Base-by-base conservation (phyloP, 1,140 invertebrate species). In the Brachionus plicatilis region DNA sequence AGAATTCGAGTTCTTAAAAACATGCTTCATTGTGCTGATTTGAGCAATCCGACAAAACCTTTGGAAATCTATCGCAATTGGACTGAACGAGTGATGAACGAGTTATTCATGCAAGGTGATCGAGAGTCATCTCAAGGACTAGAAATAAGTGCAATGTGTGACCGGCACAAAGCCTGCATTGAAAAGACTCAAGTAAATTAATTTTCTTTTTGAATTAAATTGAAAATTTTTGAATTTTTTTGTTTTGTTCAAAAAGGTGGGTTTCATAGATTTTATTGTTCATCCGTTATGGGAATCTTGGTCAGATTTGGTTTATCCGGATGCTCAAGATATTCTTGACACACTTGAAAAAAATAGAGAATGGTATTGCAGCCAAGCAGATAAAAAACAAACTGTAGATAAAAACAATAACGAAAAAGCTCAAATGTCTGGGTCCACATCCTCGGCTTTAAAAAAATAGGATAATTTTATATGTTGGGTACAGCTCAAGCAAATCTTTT, bases 281-380 rank as follows among this genome's bases (percentile, higher is more conserved):
- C 97, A 99, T 91, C 97, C 97, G 7, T 90, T 99, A 20, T 99
- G 96, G 95, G 97, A 99, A 89, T 99, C 97, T 3, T 99, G 97
- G 97, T 96, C 96, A 11, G 97, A 99, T 89, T 91, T 99, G 41
- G 97, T 99, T 2, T 95, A 98, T 90, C 97, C 97, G 0, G 96
- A 99, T 88, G 97, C 96, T 9, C 96, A 98, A 90, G 94, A 97
- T 75, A 99, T 99, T 86, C 91, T 99, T 66, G 96, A 99, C 89
- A 97, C 94, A 4, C 91, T 99, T 83, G 97, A 99, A 91, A 95
- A 98, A 89, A 99, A 99, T 90, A 92, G 97, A 72, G 96, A 99
- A 90, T 99, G 96, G 93, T 99, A 98, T 66, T 75, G 27, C 11
- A 45, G 20, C 14, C 37, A 84, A 84, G 66, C 68, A 9, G 82